Base-by-base conservation (phyloP, 2,113 vertebrate species). In the Procapra przewalskii region DNA sequence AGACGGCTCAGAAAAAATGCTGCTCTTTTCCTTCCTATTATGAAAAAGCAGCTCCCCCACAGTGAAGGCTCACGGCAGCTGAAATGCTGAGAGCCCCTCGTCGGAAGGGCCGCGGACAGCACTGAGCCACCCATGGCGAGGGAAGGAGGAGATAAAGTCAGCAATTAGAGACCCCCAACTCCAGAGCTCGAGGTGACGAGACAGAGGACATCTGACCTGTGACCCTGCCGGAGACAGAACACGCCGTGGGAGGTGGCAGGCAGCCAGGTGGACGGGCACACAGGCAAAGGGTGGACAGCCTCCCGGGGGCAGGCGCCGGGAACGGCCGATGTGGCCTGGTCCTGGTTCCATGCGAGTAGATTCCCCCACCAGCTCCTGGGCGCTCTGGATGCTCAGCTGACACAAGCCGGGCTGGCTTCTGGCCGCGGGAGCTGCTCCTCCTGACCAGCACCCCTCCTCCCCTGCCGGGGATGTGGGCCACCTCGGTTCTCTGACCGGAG, bases 251-350 rank as follows among this genome's bases (percentile, higher is more conserved):
- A 43, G 88, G 57, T 2, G 4, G 17, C 9, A 23, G 71, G 31
- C 2, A 13, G 2, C 36, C 40, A 4, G 33, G 0, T 2, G 48
- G 88, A 9, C 3, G 9, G 27, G 8, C 6, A 45, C 12, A 25
- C 2, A n/a, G 14, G 14, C 48, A 33, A 17, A 55, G 77, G 6
- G 5, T 0, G 7, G 29, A 15, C 4, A 19, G 40, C n/a, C 59
- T 23, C 77, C 67, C 0, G 0, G 48, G 36, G 48, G 50, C 3
- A 5, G 50, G 43, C 48, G 6, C 1, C 29, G 0, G n/a, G 31
- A 13, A 3, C 0, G 40, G 84, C 40, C 1, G 3, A 6, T 16
- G 54, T 14, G 27, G 7, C 23, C 13, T 10, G 25, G 27, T 4
- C 11, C 4, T 3, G 54, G 71, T 6, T 64, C 88, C 6, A 0